Evolutionary conservation across 2,888 invertebrate species (phyloP).

Genomic region (Platycheirus albimanus): DNA sequence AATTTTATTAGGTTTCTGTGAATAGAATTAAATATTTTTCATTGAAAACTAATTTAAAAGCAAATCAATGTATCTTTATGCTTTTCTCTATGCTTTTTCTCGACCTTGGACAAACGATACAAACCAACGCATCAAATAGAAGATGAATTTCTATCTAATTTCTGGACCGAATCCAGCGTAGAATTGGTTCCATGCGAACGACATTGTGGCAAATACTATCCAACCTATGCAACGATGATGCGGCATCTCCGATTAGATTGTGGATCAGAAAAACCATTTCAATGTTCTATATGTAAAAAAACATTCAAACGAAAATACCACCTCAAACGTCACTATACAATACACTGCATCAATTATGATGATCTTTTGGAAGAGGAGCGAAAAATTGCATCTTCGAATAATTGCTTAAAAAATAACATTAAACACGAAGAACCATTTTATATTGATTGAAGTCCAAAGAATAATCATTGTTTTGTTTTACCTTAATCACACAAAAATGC

Average conservation of each 20-base stretch:
- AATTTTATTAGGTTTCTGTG: not conserved
- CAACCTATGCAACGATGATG: conserved; percentile 77
- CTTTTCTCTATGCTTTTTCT: conserved; percentile 28
- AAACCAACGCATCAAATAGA: conserved; percentile 4
- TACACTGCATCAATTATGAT: conserved; percentile 78
- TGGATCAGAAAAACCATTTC: conserved; percentile 78
- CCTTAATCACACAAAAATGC: no score
- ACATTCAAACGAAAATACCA: conserved; percentile 80
- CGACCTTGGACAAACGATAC: conserved; percentile 3
- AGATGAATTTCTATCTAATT: conserved; percentile 54
- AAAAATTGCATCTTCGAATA: conserved; percentile 28
- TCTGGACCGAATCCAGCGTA: conserved; percentile 47
- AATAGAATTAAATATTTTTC: no score
- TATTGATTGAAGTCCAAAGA: conserved; percentile 38
- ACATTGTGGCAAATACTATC: conserved; percentile 83
- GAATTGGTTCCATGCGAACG: conserved; percentile 77
- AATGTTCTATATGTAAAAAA: conserved; percentile 79
- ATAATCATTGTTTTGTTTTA: not conserved
- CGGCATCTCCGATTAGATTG: conserved; percentile 79
- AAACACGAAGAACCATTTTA: conserved; percentile 36
- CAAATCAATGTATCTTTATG: conserved; percentile 16
- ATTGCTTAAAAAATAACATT: conserved; percentile 28
- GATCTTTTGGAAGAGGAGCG: conserved; percentile 74
- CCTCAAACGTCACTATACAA: conserved; percentile 79
- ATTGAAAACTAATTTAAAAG: no score